Evolutionary conservation across 1,140 invertebrate species (phyloP).

Genomic region (Lepidostoma basale): DNA sequence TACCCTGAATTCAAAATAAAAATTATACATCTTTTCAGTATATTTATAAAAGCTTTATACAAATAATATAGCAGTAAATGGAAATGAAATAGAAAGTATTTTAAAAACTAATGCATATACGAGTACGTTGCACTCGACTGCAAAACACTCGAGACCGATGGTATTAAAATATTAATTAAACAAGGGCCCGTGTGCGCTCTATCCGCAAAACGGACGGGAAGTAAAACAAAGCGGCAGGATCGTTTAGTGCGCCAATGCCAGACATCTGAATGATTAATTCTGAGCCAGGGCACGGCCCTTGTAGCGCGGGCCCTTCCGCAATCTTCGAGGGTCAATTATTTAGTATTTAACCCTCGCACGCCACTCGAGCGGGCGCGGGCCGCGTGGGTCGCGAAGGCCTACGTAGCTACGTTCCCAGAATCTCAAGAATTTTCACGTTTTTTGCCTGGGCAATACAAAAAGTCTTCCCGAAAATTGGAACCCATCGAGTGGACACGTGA

Average conservation of each 20-base stretch:
- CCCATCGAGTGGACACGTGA: too few species aligned
- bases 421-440: too few species aligned
- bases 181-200: not conserved
- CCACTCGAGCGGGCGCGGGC: not conserved
- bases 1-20: too few species aligned
- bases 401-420: too few species aligned
- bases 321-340: constrained; percentile 42
- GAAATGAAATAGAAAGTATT: too few species aligned
- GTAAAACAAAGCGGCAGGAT: not conserved
- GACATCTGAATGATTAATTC: constrained; percentile 41
- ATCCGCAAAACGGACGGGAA: not conserved
- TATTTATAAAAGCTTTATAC: too few species aligned
- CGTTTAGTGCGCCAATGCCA: constrained; percentile 1
- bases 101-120: not conserved
- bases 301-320: constrained; percentile 30
- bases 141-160: not conserved
- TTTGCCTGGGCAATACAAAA: too few species aligned
- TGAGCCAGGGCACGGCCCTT: constrained; percentile 11
- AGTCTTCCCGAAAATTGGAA: too few species aligned
- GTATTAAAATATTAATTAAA: constrained; percentile 9
- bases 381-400: too few species aligned
- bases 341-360: constrained; percentile 34
- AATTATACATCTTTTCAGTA: too few species aligned
- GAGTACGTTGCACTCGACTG: too few species aligned
- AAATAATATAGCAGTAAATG: too few species aligned